Conservation (phyloP, 2,113 vertebrate species). For the Triplophysa dalaica region DNA sequence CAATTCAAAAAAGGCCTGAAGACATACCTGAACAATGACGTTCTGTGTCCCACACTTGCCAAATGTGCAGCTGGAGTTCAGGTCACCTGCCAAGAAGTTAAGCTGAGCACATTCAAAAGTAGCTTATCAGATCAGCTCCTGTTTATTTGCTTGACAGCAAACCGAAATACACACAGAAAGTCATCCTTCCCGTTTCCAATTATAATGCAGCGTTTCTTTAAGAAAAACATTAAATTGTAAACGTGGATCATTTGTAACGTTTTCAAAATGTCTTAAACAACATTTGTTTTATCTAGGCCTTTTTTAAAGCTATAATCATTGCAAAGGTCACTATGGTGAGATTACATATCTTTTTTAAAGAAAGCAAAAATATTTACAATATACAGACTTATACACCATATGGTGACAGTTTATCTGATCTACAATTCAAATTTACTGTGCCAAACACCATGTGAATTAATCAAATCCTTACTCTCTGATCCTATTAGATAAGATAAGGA, state of each 20-base stretch:
- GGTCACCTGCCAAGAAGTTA: conserved; percentile 59
- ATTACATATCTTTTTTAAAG: not conserved
- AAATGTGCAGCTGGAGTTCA: conserved; percentile 51
- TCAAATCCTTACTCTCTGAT: conserved; percentile 68
- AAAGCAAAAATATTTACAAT: not conserved
- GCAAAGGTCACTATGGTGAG: not conserved
- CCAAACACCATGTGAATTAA: conserved; percentile 69
- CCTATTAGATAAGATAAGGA: conserved; percentile 68
- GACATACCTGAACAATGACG: conserved; percentile 17
- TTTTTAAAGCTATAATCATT: not conserved
- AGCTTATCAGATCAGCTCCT: conserved; percentile 72
- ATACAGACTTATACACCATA: not conserved
- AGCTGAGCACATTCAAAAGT: conserved; percentile 69
- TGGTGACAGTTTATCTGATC: not conserved
- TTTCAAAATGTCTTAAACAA: not conserved
- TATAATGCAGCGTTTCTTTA: not conserved
- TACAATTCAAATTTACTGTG: conserved; percentile 44
- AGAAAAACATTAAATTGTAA: not conserved
- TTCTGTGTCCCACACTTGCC: conserved; percentile 6
- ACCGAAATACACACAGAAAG: conserved; percentile 65
- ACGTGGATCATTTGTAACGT: not conserved
- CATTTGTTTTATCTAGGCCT: no score
- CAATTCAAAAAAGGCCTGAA: not conserved
- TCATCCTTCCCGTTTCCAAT: conserved; percentile 52
- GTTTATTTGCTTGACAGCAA: conserved; percentile 69